Percentiles rank a stretch among this genome's conserved stretches.
phyloP scores from a whole-genome alignment of 2,797 vertebrate genomes.

The Tragopan temminckii region DNA sequence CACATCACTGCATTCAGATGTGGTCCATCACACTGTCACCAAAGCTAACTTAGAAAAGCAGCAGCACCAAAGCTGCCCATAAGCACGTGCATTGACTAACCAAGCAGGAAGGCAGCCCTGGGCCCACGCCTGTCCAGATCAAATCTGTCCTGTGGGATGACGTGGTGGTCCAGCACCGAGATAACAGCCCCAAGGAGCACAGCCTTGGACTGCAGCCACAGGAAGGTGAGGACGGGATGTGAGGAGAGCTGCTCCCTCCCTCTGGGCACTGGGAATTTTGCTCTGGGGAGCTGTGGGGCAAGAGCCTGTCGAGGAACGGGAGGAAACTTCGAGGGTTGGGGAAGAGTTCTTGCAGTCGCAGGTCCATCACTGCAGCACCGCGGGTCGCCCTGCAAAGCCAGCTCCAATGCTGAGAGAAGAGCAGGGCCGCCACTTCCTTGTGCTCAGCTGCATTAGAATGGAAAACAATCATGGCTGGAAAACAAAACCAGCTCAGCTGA shows the following conservation, averaged over 20 bases:
- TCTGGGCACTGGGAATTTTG: rapidly evolving
- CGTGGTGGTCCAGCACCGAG: not conserved
- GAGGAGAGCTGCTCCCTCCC: not conserved
- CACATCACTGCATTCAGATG: not conserved
- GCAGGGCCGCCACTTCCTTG: constrained; percentile 20
- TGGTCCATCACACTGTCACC: not conserved
- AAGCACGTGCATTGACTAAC: rapidly evolving
- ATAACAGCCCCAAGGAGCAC: rapidly evolving
- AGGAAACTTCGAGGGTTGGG: not conserved
- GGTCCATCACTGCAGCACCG: rapidly evolving
- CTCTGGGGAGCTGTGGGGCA: not conserved
- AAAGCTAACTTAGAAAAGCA: not conserved
- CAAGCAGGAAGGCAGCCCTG: not conserved
- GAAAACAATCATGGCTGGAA: constrained; percentile 47
- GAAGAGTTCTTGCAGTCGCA: rapidly evolving
- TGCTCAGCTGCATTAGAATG: not conserved
- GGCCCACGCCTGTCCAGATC: too few species aligned
- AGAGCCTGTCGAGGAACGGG: not conserved
- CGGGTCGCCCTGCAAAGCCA: not conserved
- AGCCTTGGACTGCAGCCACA: not conserved
- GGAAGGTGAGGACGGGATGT: not conserved
- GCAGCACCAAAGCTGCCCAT: not conserved
- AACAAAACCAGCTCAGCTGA: constrained; percentile 68
- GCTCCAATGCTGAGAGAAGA: not conserved
- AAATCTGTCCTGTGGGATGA: too few species aligned